phyloP scores from a whole-genome alignment of 2,797 vertebrate genomes.

The Dryobates pubescens region DNA sequence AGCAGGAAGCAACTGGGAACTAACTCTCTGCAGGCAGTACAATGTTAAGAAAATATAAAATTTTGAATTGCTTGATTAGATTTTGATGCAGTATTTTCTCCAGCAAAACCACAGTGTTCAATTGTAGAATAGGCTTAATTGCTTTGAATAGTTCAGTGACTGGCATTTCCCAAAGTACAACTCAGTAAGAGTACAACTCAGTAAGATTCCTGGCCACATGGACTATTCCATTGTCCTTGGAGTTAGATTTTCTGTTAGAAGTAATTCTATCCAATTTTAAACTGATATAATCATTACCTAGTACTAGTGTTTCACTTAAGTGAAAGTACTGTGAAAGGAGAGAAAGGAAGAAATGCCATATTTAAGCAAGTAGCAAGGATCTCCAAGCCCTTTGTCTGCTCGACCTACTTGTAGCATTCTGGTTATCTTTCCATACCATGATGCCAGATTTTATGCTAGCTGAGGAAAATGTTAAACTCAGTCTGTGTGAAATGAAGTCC shows the following conservation, averaged over 20 bases:
- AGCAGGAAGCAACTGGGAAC: no score
- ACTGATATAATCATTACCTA: conserved; percentile 72
- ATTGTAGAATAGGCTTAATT: conserved; percentile 47
- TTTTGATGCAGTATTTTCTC: conserved; percentile 48
- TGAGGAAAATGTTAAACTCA: neutral
- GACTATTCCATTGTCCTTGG: conserved; percentile 5
- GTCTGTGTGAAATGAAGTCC: neutral
- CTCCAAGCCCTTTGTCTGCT: conserved; percentile 64
- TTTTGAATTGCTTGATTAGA: conserved; percentile 44
- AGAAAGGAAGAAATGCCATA: conserved; percentile 72
- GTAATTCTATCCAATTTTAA: conserved; percentile 73
- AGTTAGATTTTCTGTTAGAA: conserved; percentile 67
- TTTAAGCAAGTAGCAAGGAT: conserved; percentile 38
- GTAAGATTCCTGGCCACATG: no score
- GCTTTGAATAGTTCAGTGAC: conserved; percentile 39
- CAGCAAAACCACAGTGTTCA: conserved; percentile 17
- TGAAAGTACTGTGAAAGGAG: conserved; percentile 63
- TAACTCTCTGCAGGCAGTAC: no score
- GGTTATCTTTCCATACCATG: conserved; percentile 27
- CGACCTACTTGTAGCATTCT: neutral
- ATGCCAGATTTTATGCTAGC: neutral
- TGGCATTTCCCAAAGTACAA: conserved; percentile 22
- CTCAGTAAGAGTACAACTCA: no score
- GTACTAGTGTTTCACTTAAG: conserved; percentile 62
- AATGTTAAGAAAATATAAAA: conserved; percentile 13